Base-by-base conservation (phyloP, 2,113 vertebrate genomes). In the Albula glossodonta region DNA sequence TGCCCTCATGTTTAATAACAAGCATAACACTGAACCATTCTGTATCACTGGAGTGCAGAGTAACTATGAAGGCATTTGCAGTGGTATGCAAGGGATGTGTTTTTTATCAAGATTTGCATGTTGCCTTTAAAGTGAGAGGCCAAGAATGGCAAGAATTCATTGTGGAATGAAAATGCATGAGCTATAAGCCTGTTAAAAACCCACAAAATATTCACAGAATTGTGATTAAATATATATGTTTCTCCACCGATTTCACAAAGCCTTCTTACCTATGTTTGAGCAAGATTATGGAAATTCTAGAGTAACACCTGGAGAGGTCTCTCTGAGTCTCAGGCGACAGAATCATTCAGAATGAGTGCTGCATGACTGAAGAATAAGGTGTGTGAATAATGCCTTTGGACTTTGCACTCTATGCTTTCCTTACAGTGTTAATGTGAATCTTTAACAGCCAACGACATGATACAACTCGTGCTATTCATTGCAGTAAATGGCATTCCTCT, bases 141-240 rank as follows among this genome's bases (percentile, higher is more conserved):
- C 13, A 87, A 83, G 91, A 90, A 90, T 90, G 82, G 11, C 1
- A 86, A 49, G 87, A 90, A 93, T 90, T 88, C 82, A 0, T 70
- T 88, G 81, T 49, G 81, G 50, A 51, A 25, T 81, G 50, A 66
- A 25, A n/a, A 57, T 81, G 80, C 51, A 10, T 63, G 2, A 0
- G 49, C 74, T 8, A 4, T 19, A 70, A n/a, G 63, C 63, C 63
- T 22, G 1, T 70, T 70, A 70, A 17, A 70, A 70, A 8, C 19
- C 19, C 13, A 70, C 19, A 22, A 2, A 22, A 70, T 70, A 70
- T 70, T 2, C 5, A 70, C 12, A 15, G 60, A 15, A 17, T 63
- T 63, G 60, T 63, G 60, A 17, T 2, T 63, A 15, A 63, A 70
- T 1, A 70, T 19, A 5, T 22, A n/a, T 70, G 3, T 7, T 70